phyloP scores from a whole-genome alignment of 64 coral and sea anemone genomes.

The Montipora cactus region DNA sequence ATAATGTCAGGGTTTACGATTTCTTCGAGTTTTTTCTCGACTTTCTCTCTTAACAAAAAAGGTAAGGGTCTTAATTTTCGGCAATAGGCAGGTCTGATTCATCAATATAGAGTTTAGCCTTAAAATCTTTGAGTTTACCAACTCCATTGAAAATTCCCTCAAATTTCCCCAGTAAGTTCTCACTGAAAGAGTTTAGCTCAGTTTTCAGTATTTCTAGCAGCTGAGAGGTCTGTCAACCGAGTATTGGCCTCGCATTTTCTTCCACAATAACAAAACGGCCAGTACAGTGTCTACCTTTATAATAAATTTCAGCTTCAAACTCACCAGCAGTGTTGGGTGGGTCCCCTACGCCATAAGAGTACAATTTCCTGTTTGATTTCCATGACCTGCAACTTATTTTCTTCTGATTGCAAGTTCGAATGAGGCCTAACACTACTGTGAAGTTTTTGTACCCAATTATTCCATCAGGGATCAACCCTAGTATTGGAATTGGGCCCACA shows the following conservation, averaged over 20 bases:
- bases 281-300: conserved; percentile 28
- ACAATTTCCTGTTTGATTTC: conserved; percentile 34
- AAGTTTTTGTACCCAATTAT: too few species aligned
- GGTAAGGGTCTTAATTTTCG: not conserved
- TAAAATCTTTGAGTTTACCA: not conserved
- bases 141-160: not conserved
- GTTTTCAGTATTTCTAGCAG: not conserved
- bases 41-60: not conserved
- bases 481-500: too few species aligned
- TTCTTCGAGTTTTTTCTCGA: not conserved
- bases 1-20: conserved; percentile 30
- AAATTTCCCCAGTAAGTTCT: conserved; percentile 6
- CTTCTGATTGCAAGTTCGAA: not conserved
- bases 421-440: too few species aligned
- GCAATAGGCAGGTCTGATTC: not conserved
- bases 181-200: not conserved
- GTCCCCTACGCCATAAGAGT: conserved; percentile 56
- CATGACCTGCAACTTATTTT: conserved; percentile 31
- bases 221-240: conserved; percentile 21
- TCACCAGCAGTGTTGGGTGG: conserved; percentile 49
- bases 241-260: conserved; percentile 29
- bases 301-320: conserved; percentile 63
- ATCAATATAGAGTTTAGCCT: not conserved
- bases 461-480: too few species aligned
- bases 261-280: conserved; percentile 41